Evolutionary conservation across 2,797 vertebrate species (phyloP), one percentile per base, ranked within the genome.

Genomic region (Pagetopsis macropterus): DNA sequence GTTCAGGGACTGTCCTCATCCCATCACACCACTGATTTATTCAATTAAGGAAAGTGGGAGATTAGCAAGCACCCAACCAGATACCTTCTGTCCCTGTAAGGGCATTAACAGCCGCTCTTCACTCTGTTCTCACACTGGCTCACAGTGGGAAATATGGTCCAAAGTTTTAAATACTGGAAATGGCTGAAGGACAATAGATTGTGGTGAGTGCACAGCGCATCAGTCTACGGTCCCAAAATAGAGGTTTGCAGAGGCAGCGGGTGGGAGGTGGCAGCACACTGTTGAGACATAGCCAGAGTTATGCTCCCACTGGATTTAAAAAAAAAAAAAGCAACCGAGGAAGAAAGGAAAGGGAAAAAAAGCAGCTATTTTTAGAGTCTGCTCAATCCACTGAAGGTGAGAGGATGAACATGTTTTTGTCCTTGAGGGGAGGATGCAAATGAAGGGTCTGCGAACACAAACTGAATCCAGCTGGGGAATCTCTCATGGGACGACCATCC

Each of bases 11-110:
- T 55, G 65, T 65, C 56, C 60, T 88, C 74, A 87, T 85, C 88
- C 87, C 81, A 84, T 90, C 84, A 86, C 79, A 73, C 77, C 49
- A 55, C 76, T 75, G 80, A 91, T 90, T 87, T 85, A 93, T 87
- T 91, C 78, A 88, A 91, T 92, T 92, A 89, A 84, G 75, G 79
- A 75, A 87, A 89, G 64, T 72, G 63, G 70, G 71, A 84, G 88
- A 92, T 92, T 84, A 93, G 80, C 46, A 52, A 45, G 80, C 87
- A 84, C 84, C 75, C 84, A 88, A 79, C 67, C 64, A 65, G 82
- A 85, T 85, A 88, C 84, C 75, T 80, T 87, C 84, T 82, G 80
- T 78, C 87, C 81, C 73, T 62, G 59, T 40, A 13, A 55, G 3
- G 69, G 12, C 75, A 72, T 79, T 69, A 84, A 41, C 70, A 31